A percentile compares a stretch with the other conserved stretches of the same genome.
phyloP scores from a whole-genome alignment of 2,888 invertebrate genomes.

The Gisinianus flammeolus region DNA sequence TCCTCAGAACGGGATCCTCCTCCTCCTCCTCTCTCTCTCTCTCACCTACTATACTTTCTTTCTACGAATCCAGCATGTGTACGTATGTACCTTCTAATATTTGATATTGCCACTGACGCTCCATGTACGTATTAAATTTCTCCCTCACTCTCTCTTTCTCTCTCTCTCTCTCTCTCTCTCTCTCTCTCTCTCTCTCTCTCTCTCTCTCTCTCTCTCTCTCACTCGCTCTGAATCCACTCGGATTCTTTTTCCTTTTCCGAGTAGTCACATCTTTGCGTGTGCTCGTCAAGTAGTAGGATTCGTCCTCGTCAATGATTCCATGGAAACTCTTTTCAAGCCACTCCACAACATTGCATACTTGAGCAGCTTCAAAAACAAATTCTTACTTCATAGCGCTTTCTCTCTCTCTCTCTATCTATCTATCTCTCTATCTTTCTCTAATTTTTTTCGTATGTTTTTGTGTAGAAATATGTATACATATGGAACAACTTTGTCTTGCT shows the following conservation, averaged over 20 bases:
- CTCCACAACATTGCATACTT: slow-evolving; percentile 48
- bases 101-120: slow-evolving; percentile 8
- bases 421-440: neutral
- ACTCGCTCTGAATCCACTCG: slow-evolving; percentile 28
- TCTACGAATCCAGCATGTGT: slow-evolving; percentile 48
- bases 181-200: neutral
- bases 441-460: neutral
- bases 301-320: slow-evolving; percentile 39
- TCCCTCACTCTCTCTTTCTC: slow-evolving; percentile 41
- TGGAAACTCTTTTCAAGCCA: slow-evolving; percentile 40
- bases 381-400: slow-evolving; percentile 14
- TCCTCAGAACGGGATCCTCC: slow-evolving; percentile 28
- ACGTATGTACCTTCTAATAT: slow-evolving; percentile 20
- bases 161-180: neutral
- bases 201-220: neutral
- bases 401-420: neutral
- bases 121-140: too few species aligned
- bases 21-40: slow-evolving; percentile 29
- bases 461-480: neutral
- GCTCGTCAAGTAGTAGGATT: slow-evolving; percentile 37
- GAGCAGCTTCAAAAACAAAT: slow-evolving; percentile 34
- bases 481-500: neutral
- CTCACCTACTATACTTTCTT: slow-evolving; percentile 43
- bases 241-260: slow-evolving; percentile 30
- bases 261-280: slow-evolving; percentile 45